Conservation (phyloP, 2,113 vertebrate genomes). For the Merops nubicus region DNA sequence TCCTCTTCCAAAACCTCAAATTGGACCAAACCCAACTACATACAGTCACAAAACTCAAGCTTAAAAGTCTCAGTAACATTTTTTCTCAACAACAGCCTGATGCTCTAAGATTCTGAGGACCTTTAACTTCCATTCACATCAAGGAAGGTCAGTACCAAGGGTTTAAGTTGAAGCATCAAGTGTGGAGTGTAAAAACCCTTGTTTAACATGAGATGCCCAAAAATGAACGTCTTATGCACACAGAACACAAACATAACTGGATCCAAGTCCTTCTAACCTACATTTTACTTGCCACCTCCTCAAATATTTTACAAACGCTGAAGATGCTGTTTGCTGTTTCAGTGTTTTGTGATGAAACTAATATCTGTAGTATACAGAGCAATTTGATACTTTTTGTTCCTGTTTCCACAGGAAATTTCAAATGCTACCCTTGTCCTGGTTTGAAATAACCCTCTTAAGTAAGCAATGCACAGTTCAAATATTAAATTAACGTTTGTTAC, state of each 20-base stretch:
- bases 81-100: not conserved
- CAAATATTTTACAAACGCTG: not conserved
- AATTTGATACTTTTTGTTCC: not conserved
- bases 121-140: not conserved
- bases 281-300: not conserved
- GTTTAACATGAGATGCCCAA: too few relatives aligned
- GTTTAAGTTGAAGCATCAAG: not conserved
- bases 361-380: not conserved
- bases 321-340: not conserved
- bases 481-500: not conserved
- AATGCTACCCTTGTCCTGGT: not conserved
- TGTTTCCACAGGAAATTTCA: not conserved
- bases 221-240: not conserved
- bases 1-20: not conserved
- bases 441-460: not conserved
- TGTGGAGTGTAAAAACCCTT: not conserved
- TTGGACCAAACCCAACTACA: not conserved
- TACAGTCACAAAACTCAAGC: not conserved
- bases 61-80: not conserved
- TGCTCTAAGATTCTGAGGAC: not conserved
- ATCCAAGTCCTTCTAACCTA: not conserved
- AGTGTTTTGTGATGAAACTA: not conserved
- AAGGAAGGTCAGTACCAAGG: not conserved
- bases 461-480: not conserved
- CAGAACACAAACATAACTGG: not conserved